Evolutionary conservation across 2,888 invertebrate species (phyloP), one percentile per base, ranked within the genome.

Genomic region (Calameuta idolon): DNA sequence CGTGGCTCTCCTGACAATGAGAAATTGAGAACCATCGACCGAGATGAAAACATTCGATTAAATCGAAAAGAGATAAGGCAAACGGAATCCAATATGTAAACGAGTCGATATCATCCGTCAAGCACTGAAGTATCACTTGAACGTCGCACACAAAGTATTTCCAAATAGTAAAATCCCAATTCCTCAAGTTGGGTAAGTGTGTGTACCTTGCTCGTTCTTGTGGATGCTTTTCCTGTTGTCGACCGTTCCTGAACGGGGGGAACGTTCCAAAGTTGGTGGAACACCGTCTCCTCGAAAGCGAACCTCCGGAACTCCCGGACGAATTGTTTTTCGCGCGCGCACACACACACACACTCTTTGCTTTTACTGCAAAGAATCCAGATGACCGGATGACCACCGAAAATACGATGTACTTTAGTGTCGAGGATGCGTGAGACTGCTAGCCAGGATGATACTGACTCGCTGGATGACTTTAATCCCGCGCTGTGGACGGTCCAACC

Each of bases 401-500:
- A 3, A 55, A 55, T 55, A 23, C 55, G 23, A 55, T 55, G 55
- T 55, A 23, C 23, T 55, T 55, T 55, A 23, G 55, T 55, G 1
- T 55, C 55, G 55, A 15, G 23, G 55, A 55, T 55, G 55, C 55
- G 71, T 31, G 71, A 71, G 71, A 71, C 71, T 71, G 71, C 31
- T 23, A 71, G 71, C 9, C 71, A 71, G 71, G 15, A 23, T 34
- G 33, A 71, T 12, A 71, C 23, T 55, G 55, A 55, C 55, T 55
- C 15, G 71, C n/a, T 69, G 35, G 23, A 77, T 40, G 35, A 85
- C 81, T 83, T 80, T 79, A 85, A 85, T 82, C 83, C 84, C 86
- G 86, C 85, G 85, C 85, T 82, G 84, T 86, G 87, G 89, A 90
- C 90, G 90, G 90, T 88, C 90, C 89, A 88, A 89, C 87, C 85